phyloP scores from a whole-genome alignment of 1,140 invertebrate genomes.

The Harpegnathos saltator region DNA sequence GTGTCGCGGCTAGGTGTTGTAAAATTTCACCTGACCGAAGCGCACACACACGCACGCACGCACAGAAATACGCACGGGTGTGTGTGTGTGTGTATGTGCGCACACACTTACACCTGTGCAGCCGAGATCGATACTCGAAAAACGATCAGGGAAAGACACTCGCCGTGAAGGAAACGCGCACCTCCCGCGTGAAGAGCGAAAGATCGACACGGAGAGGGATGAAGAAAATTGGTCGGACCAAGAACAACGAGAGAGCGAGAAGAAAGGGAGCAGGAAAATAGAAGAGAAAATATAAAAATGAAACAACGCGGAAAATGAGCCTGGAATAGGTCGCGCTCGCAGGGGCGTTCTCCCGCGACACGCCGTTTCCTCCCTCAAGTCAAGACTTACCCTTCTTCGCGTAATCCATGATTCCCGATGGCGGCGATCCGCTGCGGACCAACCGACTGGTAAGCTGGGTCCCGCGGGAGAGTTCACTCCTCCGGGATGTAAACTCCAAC shows the following conservation, averaged over 20 bases:
- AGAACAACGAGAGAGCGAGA: no score
- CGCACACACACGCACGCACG: background rate
- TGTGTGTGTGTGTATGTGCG: no score
- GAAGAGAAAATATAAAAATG: background rate
- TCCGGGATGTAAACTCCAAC: conserved; percentile 13
- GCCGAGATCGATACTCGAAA: background rate
- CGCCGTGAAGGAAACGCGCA: no score
- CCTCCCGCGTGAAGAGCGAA: background rate
- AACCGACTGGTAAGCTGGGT: background rate
- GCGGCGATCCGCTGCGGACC: background rate
- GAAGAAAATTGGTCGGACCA: no score
- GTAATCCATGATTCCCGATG: conserved; percentile 73
- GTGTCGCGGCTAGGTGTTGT: background rate
- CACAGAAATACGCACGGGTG: no score
- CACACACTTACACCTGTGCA: background rate
- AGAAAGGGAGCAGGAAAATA: no score
- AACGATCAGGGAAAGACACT: no score
- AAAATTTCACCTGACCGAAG: conserved; percentile 16
- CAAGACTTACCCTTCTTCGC: conserved; percentile 74
- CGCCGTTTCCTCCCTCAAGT: no score
- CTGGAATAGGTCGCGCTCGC: no score
- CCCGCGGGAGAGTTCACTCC: conserved; percentile 28
- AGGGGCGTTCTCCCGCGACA: no score
- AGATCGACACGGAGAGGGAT: no score
- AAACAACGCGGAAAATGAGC: background rate